A percentile compares a stretch with the other conserved stretches of the same genome.
Evolutionary conservation across 2,113 vertebrate species (phyloP).

Genomic region (Psittacus erithacus): DNA sequence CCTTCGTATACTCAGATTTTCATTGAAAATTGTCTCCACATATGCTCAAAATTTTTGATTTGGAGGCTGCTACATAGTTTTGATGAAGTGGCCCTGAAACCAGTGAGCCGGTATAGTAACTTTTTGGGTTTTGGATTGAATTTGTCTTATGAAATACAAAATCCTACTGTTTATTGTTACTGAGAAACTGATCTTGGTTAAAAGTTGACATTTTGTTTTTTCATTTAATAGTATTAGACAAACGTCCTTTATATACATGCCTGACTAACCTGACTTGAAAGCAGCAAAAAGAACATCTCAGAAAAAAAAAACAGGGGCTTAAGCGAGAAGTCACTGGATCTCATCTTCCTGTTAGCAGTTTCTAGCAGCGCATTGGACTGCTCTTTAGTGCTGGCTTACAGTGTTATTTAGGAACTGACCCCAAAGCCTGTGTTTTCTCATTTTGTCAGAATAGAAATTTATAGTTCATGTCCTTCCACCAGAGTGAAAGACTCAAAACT

Average conservation of each 20-base stretch:
- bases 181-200: neutral
- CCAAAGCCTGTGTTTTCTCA: neutral
- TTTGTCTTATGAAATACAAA: neutral
- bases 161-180: neutral
- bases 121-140: neutral
- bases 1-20: neutral
- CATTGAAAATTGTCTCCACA: neutral
- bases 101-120: neutral
- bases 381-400: neutral
- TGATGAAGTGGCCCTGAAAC: neutral
- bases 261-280: neutral
- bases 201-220: neutral
- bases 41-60: neutral
- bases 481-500: neutral
- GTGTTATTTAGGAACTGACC: neutral
- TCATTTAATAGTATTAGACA: neutral
- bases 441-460: slow-evolving; percentile 17
- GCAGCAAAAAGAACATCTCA: neutral
- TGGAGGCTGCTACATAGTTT: neutral
- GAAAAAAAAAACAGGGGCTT: neutral
- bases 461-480: neutral
- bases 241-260: neutral
- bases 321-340: neutral
- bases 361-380: neutral
- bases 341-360: neutral